Evolutionary conservation across 1,140 invertebrate genomes (phyloP).

Genomic region (Drosophila dunni): DNA sequence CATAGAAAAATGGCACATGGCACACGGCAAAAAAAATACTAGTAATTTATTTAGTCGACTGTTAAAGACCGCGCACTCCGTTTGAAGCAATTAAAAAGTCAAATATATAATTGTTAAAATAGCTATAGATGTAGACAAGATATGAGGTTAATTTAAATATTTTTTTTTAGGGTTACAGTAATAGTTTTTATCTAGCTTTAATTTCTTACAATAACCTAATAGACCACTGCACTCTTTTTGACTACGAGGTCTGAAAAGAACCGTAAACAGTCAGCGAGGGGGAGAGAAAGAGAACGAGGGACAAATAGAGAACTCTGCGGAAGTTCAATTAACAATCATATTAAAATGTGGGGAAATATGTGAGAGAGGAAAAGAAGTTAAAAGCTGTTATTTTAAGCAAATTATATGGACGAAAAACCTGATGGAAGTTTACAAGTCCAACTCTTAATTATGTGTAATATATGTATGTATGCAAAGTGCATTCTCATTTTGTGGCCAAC

Average conservation of each 20-base stretch:
- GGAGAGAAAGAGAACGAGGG: neutral
- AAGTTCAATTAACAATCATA: constrained; percentile 60
- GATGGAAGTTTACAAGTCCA: constrained; percentile 3
- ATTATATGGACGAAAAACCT: constrained; percentile 10
- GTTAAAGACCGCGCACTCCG: too few species aligned
- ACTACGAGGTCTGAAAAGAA: neutral
- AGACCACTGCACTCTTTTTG: too few species aligned
- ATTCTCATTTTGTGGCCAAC: constrained; percentile 32
- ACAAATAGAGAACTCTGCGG: constrained; percentile 46
- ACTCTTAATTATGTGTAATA: constrained; percentile 19
- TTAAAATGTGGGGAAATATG: neutral
- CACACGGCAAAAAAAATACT: constrained; percentile 27
- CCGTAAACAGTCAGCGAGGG: constrained; percentile 11
- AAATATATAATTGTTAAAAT: too few species aligned
- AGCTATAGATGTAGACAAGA: too few species aligned
- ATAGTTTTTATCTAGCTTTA: too few species aligned
- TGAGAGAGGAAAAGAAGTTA: neutral
- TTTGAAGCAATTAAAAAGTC: too few species aligned
- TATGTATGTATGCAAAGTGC: constrained; percentile 29
- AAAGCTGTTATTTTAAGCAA: constrained; percentile 12
- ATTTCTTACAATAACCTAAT: too few species aligned
- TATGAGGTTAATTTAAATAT: too few species aligned
- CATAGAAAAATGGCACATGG: constrained; percentile 23
- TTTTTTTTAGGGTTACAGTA: too few species aligned
- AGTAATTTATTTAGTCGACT: neutral